Evolutionary conservation across 2,113 vertebrate species (phyloP).

Genomic region (Dascyllus trimaculatus): DNA sequence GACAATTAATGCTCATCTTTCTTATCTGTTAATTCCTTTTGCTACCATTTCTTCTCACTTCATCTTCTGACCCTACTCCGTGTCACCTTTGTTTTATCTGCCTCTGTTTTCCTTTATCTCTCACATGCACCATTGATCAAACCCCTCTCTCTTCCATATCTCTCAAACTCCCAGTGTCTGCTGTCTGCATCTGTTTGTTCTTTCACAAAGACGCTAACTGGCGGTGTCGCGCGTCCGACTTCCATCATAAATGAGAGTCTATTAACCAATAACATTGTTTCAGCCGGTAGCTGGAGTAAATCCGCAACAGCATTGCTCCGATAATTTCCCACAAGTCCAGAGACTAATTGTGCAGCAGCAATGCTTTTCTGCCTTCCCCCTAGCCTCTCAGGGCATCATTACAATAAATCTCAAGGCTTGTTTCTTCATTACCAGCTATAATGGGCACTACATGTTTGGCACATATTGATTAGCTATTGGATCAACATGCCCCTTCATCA

Average conservation of each 20-base stretch:
- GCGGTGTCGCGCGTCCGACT: not conserved
- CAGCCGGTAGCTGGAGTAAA: slow-evolving; percentile 19
- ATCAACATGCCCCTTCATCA: slow-evolving; percentile 61
- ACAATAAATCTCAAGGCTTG: slow-evolving; percentile 71
- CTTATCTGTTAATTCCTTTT: slow-evolving; percentile 29
- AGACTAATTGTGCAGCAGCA: slow-evolving; percentile 50
- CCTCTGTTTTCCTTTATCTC: slow-evolving; percentile 40
- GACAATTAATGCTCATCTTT: slow-evolving; percentile 19
- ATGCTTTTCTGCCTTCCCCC: slow-evolving; percentile 1
- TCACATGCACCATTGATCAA: slow-evolving; percentile 26
- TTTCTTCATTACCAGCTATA: slow-evolving; percentile 73
- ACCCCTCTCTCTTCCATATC: not conserved
- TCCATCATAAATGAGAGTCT: not conserved
- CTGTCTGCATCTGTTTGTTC: slow-evolving; percentile 5
- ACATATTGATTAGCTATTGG: slow-evolving; percentile 74
- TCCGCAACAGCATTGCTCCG: not conserved
- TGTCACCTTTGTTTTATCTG: slow-evolving; percentile 22
- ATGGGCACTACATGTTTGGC: slow-evolving; percentile 67
- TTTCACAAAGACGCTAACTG: not conserved
- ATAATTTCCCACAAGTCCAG: slow-evolving; percentile 56
- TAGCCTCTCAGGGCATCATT: slow-evolving; percentile 43
- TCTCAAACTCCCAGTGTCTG: slow-evolving; percentile 6
- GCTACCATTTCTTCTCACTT: slow-evolving; percentile 18
- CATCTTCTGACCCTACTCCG: slow-evolving; percentile 19
- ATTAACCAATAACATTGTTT: slow-evolving; percentile 24